Percentiles rank a stretch among this genome's conserved stretches.
Conservation (phyloP, 1,140 invertebrate species). For the Ptiloglossa arizonensis region DNA sequence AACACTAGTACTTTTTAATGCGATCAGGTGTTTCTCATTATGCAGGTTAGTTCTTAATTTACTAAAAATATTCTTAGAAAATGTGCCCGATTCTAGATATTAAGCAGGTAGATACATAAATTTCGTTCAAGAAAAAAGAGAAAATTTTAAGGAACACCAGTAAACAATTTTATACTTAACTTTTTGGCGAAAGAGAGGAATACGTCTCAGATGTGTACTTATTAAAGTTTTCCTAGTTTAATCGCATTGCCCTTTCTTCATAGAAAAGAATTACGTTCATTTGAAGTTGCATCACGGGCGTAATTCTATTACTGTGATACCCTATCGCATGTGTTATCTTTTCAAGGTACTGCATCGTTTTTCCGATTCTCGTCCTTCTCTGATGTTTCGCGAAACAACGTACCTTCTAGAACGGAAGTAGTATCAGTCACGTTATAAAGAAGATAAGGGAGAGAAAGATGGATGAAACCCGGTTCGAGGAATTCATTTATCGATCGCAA, state of each 20-base stretch:
- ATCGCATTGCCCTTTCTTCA: too few species aligned
- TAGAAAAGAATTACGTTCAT: background rate
- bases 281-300: background rate
- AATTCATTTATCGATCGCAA: conserved; percentile 51
- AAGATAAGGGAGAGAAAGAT: background rate
- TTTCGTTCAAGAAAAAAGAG: too few species aligned
- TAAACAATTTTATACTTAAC: too few species aligned
- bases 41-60: too few species aligned
- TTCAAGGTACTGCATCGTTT: conserved; percentile 15
- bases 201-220: background rate
- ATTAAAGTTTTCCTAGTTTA: background rate
- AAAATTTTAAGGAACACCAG: too few species aligned
- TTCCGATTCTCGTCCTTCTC: conserved; percentile 20
- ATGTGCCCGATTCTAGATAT: too few species aligned
- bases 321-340: conserved; percentile 12
- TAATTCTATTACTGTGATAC: conserved; percentile 4
- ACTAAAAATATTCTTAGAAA: too few species aligned
- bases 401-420: conserved; percentile 18
- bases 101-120: too few species aligned
- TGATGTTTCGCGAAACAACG: conserved; percentile 35
- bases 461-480: conserved; percentile 9
- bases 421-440: conserved; percentile 14
- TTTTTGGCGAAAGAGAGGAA: background rate
- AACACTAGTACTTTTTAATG: too few species aligned
- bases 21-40: background rate